Conservation (phyloP, 2,888 invertebrate species). For the Pasiphila rectangulata region DNA sequence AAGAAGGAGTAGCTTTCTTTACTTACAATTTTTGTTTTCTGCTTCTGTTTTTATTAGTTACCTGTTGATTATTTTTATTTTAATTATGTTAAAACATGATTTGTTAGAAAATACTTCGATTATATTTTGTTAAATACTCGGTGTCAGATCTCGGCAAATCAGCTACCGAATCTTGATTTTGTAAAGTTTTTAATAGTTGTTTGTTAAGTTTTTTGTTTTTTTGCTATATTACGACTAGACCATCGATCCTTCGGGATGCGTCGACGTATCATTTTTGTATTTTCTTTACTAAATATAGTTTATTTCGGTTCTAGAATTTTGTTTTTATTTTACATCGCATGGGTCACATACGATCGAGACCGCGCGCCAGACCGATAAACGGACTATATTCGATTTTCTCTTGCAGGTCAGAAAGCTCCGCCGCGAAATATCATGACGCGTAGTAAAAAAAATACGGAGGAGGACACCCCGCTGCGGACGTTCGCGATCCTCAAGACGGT, state of each 20-base stretch:
- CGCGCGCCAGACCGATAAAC: constrained; percentile 35
- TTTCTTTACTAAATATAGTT: constrained; percentile 45
- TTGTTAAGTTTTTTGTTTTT: constrained; percentile 22
- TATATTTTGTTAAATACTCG: constrained; percentile 30
- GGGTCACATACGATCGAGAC: constrained; percentile 18
- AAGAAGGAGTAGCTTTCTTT: constrained; percentile 19
- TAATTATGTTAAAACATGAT: constrained; percentile 46
- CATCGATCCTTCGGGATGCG: constrained; percentile 8
- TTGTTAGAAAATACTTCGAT: constrained; percentile 40
- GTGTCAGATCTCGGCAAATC: constrained; percentile 23
- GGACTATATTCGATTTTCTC: constrained; percentile 60
- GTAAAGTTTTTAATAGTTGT: constrained; percentile 32
- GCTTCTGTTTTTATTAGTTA: no score
- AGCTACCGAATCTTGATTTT: constrained; percentile 22
- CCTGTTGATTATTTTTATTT: constrained; percentile 31
- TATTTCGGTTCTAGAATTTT: constrained; percentile 35
- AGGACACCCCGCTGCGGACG: constrained; percentile 36
- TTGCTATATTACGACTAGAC: constrained; percentile 9
- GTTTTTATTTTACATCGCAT: constrained; percentile 32
- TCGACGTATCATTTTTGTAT: constrained; percentile 25
- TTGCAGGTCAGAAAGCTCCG: constrained; percentile 63
- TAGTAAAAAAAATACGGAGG: constrained; percentile 62
- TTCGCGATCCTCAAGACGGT: constrained; percentile 67
- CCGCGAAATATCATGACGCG: constrained; percentile 63
- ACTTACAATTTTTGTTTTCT: constrained; percentile 27